A percentile compares a stretch with the other conserved stretches of the same genome.
phyloP scores from a whole-genome alignment of 2,888 invertebrate species.

The Lordiphosa andalusiaca region DNA sequence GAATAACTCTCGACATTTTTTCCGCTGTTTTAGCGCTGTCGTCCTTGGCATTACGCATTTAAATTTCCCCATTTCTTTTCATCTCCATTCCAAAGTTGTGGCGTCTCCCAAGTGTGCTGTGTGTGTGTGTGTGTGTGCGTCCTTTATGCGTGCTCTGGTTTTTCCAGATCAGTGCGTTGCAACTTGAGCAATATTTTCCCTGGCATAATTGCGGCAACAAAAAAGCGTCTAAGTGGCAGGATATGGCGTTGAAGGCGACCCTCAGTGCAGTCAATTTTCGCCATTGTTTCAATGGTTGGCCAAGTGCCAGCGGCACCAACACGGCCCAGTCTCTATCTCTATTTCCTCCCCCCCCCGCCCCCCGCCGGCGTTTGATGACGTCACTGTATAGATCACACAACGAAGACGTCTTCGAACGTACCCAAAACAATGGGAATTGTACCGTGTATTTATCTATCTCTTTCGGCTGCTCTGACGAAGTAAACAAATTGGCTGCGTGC shows the following conservation, averaged over 20 bases:
- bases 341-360: too few relatives aligned
- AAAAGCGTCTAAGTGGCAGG: conserved; percentile 29
- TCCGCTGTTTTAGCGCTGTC: conserved; percentile 20
- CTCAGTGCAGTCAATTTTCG: conserved; percentile 43
- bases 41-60: conserved; percentile 9
- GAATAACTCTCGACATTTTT: conserved; percentile 11
- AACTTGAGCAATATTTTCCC: conserved; percentile 30
- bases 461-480: conserved; percentile 16
- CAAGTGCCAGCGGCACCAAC: conserved; percentile 23
- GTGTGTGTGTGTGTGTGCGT: conserved; percentile 1
- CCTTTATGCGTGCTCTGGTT: conserved; percentile 23
- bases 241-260: conserved; percentile 16
- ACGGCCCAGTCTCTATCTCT: conserved; percentile 2
- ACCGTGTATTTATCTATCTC: background rate
- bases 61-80: conserved; percentile 1
- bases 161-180: conserved; percentile 54
- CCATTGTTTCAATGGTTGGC: conserved; percentile 36
- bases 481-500: conserved; percentile 68
- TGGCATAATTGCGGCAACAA: conserved; percentile 29
- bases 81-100: too few relatives aligned
- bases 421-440: too few relatives aligned
- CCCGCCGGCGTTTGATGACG: conserved; percentile 39
- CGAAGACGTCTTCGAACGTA: conserved; percentile 41
- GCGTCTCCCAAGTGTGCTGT: background rate
- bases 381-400: conserved; percentile 52